Base-by-base conservation (phyloP, 2,113 vertebrate species). In the Kryptolebias marmoratus region DNA sequence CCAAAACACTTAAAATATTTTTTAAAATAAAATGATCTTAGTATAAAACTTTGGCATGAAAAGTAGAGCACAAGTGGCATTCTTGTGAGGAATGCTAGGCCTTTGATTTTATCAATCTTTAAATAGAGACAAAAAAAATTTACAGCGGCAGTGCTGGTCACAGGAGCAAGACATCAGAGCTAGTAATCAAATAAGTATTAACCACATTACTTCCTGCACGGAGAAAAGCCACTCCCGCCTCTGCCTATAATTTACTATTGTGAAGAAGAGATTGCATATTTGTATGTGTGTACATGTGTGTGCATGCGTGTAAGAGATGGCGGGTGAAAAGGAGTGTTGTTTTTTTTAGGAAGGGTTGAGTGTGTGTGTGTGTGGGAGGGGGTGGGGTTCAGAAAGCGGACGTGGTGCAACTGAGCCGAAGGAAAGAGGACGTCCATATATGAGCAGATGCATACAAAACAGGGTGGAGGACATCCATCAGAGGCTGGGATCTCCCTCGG, bases 391-490 rank as follows among this genome's bases (percentile, higher is more conserved):
- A 87, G 87, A 86, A 89, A 87, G 60, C 30, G 73, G 81, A 82
- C 36, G 39, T 5, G 58, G 71, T 56, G 71, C 45, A 86, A 84
- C 71, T 11, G 8, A 75, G 80, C 61, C 80, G 39, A 67, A 63
- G 79, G 73, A 58, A 84, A 77, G 87, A 91, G 87, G 68, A 77
- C 89, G 85, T 66, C 92, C 91, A 91, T 92, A 92, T 93, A 91
- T 89, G 90, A 75, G 73, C 88, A 88, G 54, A 52, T 44, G 18
- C 75, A 86, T 83, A 66, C 77, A 65, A 73, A 87, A 91, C 88
- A 89, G 87, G 85, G 89, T 80, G 77, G 66, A 88, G 71, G n/a
- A 76, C 77, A 80, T 77, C 74, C 69, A 82, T 77, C 27, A 55
- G 71, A 81, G 81, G 59, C 77, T 68, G 30, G 58, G 78, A 77